Conservation (phyloP, 2,888 invertebrate species). For the Clunio marinus region DNA sequence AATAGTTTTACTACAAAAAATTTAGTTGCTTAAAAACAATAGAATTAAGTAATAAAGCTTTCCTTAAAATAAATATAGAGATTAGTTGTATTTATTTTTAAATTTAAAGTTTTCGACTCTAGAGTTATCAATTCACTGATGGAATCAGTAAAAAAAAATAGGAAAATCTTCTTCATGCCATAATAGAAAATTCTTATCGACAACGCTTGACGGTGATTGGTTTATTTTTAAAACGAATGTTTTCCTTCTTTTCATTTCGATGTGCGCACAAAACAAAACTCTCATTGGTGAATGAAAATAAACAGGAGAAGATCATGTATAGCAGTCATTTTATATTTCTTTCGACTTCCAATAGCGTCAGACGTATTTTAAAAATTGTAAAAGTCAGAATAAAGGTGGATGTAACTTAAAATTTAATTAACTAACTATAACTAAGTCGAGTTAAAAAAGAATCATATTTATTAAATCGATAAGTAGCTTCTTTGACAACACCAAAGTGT, state of each 20-base stretch:
- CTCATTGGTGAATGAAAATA: neutral
- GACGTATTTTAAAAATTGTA: slow-evolving; percentile 30
- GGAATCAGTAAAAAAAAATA: too few species aligned
- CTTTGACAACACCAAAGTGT: too few species aligned
- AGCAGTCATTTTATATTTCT: slow-evolving; percentile 39
- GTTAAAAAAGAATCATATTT: slow-evolving; percentile 37
- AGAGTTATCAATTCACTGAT: too few species aligned
- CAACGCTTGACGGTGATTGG: slow-evolving; percentile 17
- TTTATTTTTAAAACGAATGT: neutral
- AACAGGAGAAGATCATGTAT: slow-evolving; percentile 1
- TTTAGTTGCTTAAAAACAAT: too few species aligned
- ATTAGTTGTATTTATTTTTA: too few species aligned
- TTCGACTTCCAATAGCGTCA: slow-evolving; percentile 32
- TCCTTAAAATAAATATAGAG: too few species aligned
- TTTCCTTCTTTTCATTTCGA: neutral
- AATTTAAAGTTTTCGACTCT: too few species aligned
- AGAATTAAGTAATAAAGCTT: too few species aligned
- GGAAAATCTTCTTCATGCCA: neutral
- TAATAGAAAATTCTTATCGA: slow-evolving; percentile 8
- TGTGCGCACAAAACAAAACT: neutral
- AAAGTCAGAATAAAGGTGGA: slow-evolving; percentile 1
- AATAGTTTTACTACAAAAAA: too few species aligned
- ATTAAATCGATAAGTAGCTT: neutral
- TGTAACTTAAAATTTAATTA: slow-evolving; percentile 36
- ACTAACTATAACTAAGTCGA: slow-evolving; percentile 38